These are phyloP conservation scores for Phragmatobia fuliginosa DNA, from an alignment of 2,888 invertebrate species.

Conservation along the genomic window DNA sequence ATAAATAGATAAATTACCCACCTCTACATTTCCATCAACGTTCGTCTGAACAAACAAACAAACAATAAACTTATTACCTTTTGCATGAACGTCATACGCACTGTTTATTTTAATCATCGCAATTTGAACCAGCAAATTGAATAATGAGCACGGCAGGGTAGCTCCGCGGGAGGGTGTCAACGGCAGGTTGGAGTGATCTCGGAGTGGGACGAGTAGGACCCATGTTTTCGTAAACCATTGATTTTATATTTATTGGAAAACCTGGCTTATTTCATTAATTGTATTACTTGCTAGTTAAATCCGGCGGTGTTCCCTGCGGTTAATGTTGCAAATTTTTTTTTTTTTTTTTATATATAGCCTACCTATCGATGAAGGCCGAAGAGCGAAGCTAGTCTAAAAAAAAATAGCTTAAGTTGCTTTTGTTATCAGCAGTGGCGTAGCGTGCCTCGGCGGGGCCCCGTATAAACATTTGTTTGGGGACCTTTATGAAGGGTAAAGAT, in stretches of 20 bases:
- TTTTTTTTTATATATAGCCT: no score
- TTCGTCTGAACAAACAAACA: conserved; percentile 18
- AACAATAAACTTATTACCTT: conserved; percentile 25
- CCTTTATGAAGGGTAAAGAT: no score
- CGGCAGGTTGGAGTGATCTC: conserved; percentile 48
- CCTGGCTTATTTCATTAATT: not conserved
- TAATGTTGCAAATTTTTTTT: no score
- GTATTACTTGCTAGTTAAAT: no score
- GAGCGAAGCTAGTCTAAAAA: no score
- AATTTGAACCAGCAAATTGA: conserved; percentile 66
- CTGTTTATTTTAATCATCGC: conserved; percentile 54
- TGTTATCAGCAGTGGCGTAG: no score
- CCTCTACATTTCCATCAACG: not conserved
- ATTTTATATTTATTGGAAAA: not conserved
- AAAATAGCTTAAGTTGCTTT: no score
- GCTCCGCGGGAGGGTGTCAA: conserved; percentile 61
- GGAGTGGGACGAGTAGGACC: not conserved
- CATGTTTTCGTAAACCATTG: conserved; percentile 2
- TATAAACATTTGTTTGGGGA: no score
- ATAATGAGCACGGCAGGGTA: conserved; percentile 69
- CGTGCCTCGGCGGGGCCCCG: no score
- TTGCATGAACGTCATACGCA: conserved; percentile 59
- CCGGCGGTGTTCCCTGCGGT: no score
- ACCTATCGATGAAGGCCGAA: no score
- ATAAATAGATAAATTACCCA: not conserved